Evolutionary conservation across 2,797 vertebrate genomes (phyloP).

Genomic region (Clarias platycephalus): DNA sequence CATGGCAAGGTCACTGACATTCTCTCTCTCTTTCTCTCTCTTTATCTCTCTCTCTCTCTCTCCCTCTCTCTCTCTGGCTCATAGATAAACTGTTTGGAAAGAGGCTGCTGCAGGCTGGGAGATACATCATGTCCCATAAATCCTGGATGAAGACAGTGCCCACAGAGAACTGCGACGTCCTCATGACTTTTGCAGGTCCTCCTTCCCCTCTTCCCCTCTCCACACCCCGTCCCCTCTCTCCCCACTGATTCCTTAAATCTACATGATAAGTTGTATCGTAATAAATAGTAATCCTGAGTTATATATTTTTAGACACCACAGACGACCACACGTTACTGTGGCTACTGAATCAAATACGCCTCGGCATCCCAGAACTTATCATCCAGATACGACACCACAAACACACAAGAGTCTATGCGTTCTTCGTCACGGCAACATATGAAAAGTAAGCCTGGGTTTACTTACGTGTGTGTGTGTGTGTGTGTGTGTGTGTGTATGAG

Average conservation of each 20-base stretch:
- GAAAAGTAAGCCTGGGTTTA: constrained; percentile 80
- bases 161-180: constrained; percentile 96
- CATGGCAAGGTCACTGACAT: constrained; percentile 43
- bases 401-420: constrained; percentile 88
- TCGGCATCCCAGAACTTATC: constrained; percentile 96
- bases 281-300: constrained; percentile 15
- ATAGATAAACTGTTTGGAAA: constrained; percentile 95
- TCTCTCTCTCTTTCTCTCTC: not conserved
- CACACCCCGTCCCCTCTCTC: not conserved
- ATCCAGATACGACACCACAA: constrained; percentile 96
- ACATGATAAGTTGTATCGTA: not conserved
- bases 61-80: constrained; percentile 36
- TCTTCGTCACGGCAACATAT: constrained; percentile 95
- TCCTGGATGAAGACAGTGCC: constrained; percentile 99
- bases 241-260: not conserved
- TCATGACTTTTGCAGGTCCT: constrained; percentile 95
- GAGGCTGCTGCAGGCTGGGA: constrained; percentile 90
- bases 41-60: not conserved
- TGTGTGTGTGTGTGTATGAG: not conserved
- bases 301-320: constrained; percentile 72
- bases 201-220: not conserved
- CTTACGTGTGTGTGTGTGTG: not conserved
- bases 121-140: constrained; percentile 97
- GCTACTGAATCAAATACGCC: constrained; percentile 95
- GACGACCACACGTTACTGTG: constrained; percentile 97